Percentiles rank a stretch among this genome's conserved stretches.
Evolutionary conservation across 2,797 vertebrate genomes (phyloP).

Genomic region (Intellagama lesueurii): DNA sequence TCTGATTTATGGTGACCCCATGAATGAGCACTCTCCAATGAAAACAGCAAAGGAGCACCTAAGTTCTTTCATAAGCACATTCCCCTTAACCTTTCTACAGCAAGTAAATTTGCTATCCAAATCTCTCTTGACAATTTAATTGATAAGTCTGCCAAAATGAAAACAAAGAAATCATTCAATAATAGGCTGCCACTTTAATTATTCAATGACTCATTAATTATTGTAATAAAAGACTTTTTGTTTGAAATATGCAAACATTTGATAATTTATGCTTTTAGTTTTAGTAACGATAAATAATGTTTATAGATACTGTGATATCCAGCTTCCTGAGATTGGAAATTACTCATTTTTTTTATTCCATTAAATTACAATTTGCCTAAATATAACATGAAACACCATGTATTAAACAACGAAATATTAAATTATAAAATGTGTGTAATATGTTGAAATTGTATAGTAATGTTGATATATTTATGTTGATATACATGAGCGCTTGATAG

Average conservation of each 20-base stretch:
- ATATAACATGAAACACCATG: background rate
- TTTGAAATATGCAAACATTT: background rate
- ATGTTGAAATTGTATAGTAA: too few species aligned
- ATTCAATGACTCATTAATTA: background rate
- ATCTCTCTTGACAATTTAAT: background rate
- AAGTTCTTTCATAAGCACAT: background rate
- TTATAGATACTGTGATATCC: background rate
- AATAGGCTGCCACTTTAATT: background rate
- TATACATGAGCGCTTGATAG: background rate
- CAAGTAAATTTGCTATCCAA: background rate
- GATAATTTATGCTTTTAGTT: background rate
- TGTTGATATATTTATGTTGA: background rate
- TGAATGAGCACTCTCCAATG: too few species aligned
- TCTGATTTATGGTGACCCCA: too few species aligned
- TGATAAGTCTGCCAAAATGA: background rate
- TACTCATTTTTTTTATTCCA: background rate
- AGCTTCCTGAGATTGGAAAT: background rate
- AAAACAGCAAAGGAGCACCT: background rate
- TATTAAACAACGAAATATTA: background rate
- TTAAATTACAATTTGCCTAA: background rate
- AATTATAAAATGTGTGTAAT: too few species aligned
- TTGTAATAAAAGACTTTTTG: background rate
- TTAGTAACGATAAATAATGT: background rate
- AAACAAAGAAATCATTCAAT: background rate
- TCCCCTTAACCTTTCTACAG: background rate